phyloP scores from a whole-genome alignment of 2,797 vertebrate genomes.

The Thaleichthys pacificus region DNA sequence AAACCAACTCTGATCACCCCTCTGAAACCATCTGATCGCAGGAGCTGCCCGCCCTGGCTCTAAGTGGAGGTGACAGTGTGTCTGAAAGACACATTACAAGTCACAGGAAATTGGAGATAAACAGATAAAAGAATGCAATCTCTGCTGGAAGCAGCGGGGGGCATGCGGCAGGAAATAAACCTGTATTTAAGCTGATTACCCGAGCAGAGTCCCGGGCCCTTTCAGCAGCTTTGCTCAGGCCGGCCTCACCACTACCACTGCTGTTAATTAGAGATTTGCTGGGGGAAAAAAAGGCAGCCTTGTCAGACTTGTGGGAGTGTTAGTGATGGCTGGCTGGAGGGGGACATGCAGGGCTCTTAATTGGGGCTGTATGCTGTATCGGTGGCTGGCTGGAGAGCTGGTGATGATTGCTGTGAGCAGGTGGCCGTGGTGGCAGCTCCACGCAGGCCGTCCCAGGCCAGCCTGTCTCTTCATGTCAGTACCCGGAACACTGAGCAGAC shows the following conservation, averaged over 20 bases:
- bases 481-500: slow-evolving; percentile 81
- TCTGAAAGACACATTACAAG: slow-evolving; percentile 73
- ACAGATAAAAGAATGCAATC: slow-evolving; percentile 77
- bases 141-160: slow-evolving; percentile 71
- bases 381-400: slow-evolving; percentile 77
- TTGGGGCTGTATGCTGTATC: slow-evolving; percentile 82
- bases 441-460: slow-evolving; percentile 70
- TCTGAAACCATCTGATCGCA: slow-evolving; percentile 59
- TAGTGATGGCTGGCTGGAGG: slow-evolving; percentile 85
- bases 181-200: slow-evolving; percentile 85
- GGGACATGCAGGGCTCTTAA: slow-evolving; percentile 79
- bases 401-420: slow-evolving; percentile 81
- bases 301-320: slow-evolving; percentile 83
- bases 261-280: slow-evolving; percentile 80
- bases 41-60: slow-evolving; percentile 42
- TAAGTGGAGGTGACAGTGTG: slow-evolving; percentile 75
- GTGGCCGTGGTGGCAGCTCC: slow-evolving; percentile 81
- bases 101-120: slow-evolving; percentile 79
- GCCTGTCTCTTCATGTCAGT: slow-evolving; percentile 82
- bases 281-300: slow-evolving; percentile 74
- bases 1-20: slow-evolving; percentile 60
- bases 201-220: slow-evolving; percentile 72
- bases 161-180: slow-evolving; percentile 81
- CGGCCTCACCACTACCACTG: slow-evolving; percentile 63
- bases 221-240: slow-evolving; percentile 69